Percentiles rank a stretch among this genome's conserved stretches.
phyloP scores from a whole-genome alignment of 2,888 invertebrate species.

The Trimorus sp. region DNA sequence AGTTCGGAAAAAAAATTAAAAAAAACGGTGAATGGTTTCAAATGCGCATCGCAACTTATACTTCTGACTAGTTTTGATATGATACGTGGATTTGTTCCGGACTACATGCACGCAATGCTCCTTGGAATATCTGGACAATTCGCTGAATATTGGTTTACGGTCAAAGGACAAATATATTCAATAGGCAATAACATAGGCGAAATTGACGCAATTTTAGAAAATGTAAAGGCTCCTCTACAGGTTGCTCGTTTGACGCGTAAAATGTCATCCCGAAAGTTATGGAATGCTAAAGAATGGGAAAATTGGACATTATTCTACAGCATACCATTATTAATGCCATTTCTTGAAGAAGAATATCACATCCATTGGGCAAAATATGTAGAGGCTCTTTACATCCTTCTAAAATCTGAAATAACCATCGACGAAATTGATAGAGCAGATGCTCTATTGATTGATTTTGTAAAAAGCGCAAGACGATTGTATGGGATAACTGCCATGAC shows the following conservation, averaged over 20 bases:
- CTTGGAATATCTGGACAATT: slow-evolving; percentile 57
- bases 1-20: slow-evolving; percentile 27
- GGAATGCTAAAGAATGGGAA: slow-evolving; percentile 42
- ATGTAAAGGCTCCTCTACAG: slow-evolving; percentile 29
- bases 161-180: slow-evolving; percentile 3
- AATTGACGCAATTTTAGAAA: slow-evolving; percentile 16
- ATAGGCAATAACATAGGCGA: slow-evolving; percentile 1
- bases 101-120: slow-evolving; percentile 66
- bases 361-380: slow-evolving; percentile 31
- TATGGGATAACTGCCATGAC: slow-evolving; percentile 54
- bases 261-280: slow-evolving; percentile 15
- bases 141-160: slow-evolving; percentile 54
- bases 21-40: slow-evolving; percentile 41
- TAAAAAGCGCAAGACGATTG: slow-evolving; percentile 17
- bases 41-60: slow-evolving; percentile 33
- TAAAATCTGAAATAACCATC: slow-evolving; percentile 24
- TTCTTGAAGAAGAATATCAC: neutral
- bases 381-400: slow-evolving; percentile 14
- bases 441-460: slow-evolving; percentile 28
- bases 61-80: slow-evolving; percentile 59
- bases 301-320: slow-evolving; percentile 32
- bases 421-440: slow-evolving; percentile 31
- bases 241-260: slow-evolving; percentile 35
- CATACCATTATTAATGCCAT: slow-evolving; percentile 13
- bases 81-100: slow-evolving; percentile 52